Base-by-base conservation (phyloP, 2,797 vertebrate genomes). In the Bryconaethiops microstoma region DNA sequence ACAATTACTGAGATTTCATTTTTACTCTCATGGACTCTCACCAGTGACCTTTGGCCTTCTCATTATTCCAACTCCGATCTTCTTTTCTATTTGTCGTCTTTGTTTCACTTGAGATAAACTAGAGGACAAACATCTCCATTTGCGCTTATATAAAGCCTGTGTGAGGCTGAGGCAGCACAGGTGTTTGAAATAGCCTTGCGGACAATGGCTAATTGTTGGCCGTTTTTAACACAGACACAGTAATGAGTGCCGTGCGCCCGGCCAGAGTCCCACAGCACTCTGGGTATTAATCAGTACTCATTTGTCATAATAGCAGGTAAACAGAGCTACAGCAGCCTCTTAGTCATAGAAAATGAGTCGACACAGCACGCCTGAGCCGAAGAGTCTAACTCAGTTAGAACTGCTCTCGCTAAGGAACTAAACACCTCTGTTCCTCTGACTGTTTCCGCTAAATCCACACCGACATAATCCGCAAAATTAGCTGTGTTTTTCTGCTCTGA, bases 261-360 rank as follows among this genome's bases (percentile, higher is more conserved):
- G 88, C 73, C 73, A 42, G 39, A 55, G 67, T 80, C 86, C 82
- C 82, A 76, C 8, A 91, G 90, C 91, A 91, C 86, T 88, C 87
- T 91, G 89, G 88, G 91, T 92, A 93, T 92, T 92, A 92, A 91
- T 92, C 90, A 91, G 87, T 79, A 67, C 88, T 91, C 86, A 83
- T 93, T 93, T 92, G 87, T 91, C 88, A 90, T 91, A 90, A 93
- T 90, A 91, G 89, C 88, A 90, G 89, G 88, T 91, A 93, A 93
- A 92, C 82, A 87, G 71, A 68, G 52, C 55, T 87, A 82, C 60
- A 74, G 87, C 45, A 40, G 35, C 73, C 60, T 72, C 76, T 81
- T 62, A 45, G 75, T 71, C 64, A 78, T 75, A 35, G 60, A 62
- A 60, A 73, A 74, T 57, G 80, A 54, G 84, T 88, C 78, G 74